Evolutionary conservation across 2,113 vertebrate species (phyloP).

Genomic region (Scophthalmus maximus): DNA sequence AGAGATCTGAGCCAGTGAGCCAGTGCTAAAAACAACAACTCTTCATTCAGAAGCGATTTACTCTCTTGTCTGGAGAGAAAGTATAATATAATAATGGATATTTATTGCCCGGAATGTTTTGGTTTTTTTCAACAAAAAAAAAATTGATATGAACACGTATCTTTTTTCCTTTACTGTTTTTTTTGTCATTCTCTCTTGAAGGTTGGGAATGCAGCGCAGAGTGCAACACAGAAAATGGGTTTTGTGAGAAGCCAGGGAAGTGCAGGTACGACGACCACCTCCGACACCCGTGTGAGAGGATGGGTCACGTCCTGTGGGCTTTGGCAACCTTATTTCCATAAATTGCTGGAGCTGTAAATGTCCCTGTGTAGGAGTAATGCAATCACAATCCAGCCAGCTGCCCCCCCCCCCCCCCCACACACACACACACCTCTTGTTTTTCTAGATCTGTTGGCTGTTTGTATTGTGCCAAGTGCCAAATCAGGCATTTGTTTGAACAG

Average conservation of each 20-base stretch:
- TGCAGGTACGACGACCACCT: conserved; percentile 88
- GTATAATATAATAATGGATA: conserved; percentile 26
- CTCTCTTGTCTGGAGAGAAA: conserved; percentile 13
- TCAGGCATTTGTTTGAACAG: conserved; percentile 45
- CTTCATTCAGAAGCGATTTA: not conserved
- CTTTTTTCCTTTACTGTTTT: conserved; percentile 28
- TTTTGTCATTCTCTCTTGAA: conserved; percentile 60
- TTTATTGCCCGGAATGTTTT: conserved; percentile 40
- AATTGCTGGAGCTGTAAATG: conserved; percentile 15
- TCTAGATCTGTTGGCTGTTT: conserved; percentile 1
- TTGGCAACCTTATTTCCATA: conserved; percentile 37
- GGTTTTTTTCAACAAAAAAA: not conserved
- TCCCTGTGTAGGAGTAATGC: conserved; percentile 2
- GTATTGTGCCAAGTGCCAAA: conserved; percentile 27
- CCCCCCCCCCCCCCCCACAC: not conserved
- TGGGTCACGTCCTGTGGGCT: not conserved
- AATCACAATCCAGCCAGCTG: conserved; percentile 20
- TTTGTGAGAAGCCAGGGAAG: conserved; percentile 88
- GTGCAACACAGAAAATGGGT: conserved; percentile 89
- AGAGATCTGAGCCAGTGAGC: conserved; percentile 4
- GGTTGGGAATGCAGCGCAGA: conserved; percentile 86
- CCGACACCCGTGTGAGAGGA: conserved; percentile 40
- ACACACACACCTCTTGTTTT: not conserved
- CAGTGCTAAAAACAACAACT: not conserved
- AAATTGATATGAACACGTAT: too few species aligned